Evolutionary conservation across 2,888 invertebrate species (phyloP), one percentile per base, ranked within the genome.

Genomic region (Ectemnius lituratus): DNA sequence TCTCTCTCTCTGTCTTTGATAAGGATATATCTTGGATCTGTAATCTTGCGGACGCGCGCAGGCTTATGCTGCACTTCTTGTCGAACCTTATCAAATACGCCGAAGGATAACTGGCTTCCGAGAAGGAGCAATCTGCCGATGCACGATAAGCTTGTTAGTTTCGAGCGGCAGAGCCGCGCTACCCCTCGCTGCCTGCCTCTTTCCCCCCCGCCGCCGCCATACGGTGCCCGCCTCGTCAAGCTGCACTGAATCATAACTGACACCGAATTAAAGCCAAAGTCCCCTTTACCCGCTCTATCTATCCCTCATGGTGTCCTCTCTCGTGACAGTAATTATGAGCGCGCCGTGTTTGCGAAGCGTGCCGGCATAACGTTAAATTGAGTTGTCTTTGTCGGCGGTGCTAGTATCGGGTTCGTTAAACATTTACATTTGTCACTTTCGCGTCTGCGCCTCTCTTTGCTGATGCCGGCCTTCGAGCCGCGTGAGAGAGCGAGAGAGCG

Each of bases 51-150:
- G 67, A 59, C 58, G 74, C 71, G 56, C 58, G 74, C 71, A 47
- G 60, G 67, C 64, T 72, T 78, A 66, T 59, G 68, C 65, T 66
- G 69, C 73, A 70, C 76, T 77, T 66, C 70, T 75, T 69, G 67
- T 75, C 67, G 64, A 68, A 75, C 70, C 70, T 82, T 82, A 83
- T 82, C 83, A 72, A 75, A 73, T 80, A 78, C 62, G 74, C 49
- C 67, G 75, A 80, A 78, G 75, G 67, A 79, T 80, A 79, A 73
- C 73, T 37, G 64, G 67, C 71, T 82, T 83, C 83, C 67, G 67
- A 77, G 83, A 83, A 80, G 75, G 72, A 78, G 76, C 75, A 76
- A 82, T 81, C 79, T 73, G 76, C 68, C 70, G 73, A 82, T 81
- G 72, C 60, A 65, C 73, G 79, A 81, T 81, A 79, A 79, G 75